Conservation (phyloP, 2,797 vertebrate genomes). For the Oreortyx pictus region DNA sequence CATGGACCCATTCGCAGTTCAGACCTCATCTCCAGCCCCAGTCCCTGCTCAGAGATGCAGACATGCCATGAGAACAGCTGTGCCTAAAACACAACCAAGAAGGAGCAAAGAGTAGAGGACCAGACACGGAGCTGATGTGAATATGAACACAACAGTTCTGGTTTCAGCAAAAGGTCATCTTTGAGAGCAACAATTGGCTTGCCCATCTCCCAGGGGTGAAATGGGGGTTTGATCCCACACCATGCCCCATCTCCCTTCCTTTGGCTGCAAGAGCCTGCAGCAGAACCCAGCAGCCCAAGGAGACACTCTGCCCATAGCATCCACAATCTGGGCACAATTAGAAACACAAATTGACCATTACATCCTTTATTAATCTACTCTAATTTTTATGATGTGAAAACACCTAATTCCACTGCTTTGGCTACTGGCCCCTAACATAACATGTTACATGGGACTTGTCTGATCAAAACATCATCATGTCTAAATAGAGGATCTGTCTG, state of each 20-base stretch:
- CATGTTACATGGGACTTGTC: constrained; percentile 73
- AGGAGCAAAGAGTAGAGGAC: neutral
- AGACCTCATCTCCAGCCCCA: neutral
- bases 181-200: rapidly evolving
- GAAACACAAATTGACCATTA: constrained; percentile 10
- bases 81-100: neutral
- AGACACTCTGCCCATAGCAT: neutral
- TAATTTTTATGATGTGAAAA: constrained; percentile 16
- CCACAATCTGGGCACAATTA: constrained; percentile 20
- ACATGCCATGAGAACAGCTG: neutral
- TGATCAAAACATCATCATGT: constrained; percentile 81
- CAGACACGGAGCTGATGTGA: neutral
- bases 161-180: rapidly evolving
- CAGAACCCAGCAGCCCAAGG: neutral
- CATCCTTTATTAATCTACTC: constrained; percentile 14
- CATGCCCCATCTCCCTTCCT: rapidly evolving
- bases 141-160: neutral
- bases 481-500: constrained; percentile 78
- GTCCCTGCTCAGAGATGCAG: neutral
- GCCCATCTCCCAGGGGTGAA: neutral
- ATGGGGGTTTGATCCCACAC: neutral
- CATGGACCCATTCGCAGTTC: neutral
- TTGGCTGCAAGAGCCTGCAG: neutral
- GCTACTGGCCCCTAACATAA: constrained; percentile 55
- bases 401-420: constrained; percentile 36